phyloP scores from a whole-genome alignment of 2,888 invertebrate genomes.

The Harmothoe impar region DNA sequence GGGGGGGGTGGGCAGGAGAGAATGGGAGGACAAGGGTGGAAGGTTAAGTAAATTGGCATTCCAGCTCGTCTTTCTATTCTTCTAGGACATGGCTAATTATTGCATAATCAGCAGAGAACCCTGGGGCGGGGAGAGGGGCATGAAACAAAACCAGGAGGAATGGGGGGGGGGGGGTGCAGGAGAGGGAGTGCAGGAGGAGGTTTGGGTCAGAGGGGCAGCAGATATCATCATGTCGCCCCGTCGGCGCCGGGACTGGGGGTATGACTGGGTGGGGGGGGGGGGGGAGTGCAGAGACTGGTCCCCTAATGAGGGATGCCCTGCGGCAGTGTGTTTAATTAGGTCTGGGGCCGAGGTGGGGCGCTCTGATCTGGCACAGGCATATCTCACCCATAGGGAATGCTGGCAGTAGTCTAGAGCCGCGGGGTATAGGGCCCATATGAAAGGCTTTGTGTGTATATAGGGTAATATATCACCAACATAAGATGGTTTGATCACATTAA shows the following conservation, averaged over 20 bases:
- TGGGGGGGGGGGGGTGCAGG: not conserved
- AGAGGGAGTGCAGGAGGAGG: not conserved
- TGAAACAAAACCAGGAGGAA: not conserved
- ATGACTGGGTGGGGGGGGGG: too few relatives aligned
- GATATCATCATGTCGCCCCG: slow-evolving; percentile 32
- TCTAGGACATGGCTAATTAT: slow-evolving; percentile 43
- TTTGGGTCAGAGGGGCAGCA: not conserved
- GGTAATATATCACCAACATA: too few relatives aligned
- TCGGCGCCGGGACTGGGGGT: not conserved
- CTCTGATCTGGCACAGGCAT: too few relatives aligned
- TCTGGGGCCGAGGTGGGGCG: not conserved
- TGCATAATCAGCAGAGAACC: slow-evolving; percentile 43
- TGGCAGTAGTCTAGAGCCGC: too few relatives aligned
- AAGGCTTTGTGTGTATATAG: too few relatives aligned
- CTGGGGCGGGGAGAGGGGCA: not conserved
- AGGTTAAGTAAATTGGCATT: slow-evolving; percentile 46
- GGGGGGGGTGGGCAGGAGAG: too few relatives aligned
- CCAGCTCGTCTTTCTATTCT: not conserved
- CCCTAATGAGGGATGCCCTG: not conserved
- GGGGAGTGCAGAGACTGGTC: too few relatives aligned
- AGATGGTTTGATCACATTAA: too few relatives aligned
- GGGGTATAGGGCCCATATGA: too few relatives aligned
- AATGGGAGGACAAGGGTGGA: too few relatives aligned
- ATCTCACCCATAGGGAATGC: too few relatives aligned
- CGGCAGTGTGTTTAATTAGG: not conserved